phyloP scores from a whole-genome alignment of 2,797 vertebrate genomes.

The Ptychadena robeensis region DNA sequence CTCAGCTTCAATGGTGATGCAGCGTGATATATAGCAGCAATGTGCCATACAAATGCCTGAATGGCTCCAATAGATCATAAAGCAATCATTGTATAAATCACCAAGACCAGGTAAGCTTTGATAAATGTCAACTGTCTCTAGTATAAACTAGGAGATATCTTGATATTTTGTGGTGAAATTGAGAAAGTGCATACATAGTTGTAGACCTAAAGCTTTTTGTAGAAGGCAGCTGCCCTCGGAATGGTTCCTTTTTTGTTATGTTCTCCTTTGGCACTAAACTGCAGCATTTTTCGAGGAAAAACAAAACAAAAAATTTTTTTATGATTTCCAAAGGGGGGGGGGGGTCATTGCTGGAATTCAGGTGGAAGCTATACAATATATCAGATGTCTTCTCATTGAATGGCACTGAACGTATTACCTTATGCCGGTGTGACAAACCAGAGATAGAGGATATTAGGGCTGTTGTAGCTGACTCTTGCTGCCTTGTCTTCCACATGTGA shows the following conservation, averaged over 20 bases:
- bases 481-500: slow-evolving; percentile 37
- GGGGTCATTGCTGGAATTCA: not conserved
- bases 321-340: not conserved
- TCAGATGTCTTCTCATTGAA: slow-evolving; percentile 18
- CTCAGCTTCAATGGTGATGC: too few relatives aligned
- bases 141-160: too few relatives aligned
- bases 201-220: too few relatives aligned
- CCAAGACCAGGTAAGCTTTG: too few relatives aligned
- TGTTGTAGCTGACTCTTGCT: slow-evolving; percentile 21
- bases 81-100: too few relatives aligned
- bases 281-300: slow-evolving; percentile 9
- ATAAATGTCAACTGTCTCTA: too few relatives aligned
- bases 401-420: slow-evolving; percentile 10
- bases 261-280: slow-evolving; percentile 20
- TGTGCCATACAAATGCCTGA: too few relatives aligned
- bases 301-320: not conserved
- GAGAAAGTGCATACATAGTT: too few relatives aligned
- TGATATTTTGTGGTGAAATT: too few relatives aligned
- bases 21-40: too few relatives aligned
- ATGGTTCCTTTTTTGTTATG: not conserved
- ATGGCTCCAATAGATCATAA: too few relatives aligned
- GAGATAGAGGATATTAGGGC: slow-evolving; percentile 27
- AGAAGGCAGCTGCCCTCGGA: too few relatives aligned
- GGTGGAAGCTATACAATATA: slow-evolving; percentile 8
- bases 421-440: slow-evolving; percentile 21